A percentile compares a stretch with the other conserved stretches of the same genome.
phyloP scores from a whole-genome alignment of 2,797 vertebrate species.

The Streptopelia turtur region DNA sequence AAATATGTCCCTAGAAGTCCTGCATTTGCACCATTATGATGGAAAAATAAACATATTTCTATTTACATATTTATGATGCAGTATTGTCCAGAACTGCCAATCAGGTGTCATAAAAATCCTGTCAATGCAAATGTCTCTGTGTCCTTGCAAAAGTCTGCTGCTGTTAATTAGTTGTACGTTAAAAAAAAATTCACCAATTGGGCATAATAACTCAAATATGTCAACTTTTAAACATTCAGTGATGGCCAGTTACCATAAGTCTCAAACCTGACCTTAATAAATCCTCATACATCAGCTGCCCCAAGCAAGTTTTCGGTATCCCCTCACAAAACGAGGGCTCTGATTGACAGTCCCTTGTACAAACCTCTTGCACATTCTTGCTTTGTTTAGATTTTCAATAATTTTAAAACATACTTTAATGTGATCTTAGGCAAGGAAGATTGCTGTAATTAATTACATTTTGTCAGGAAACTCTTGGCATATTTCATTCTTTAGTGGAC shows the following conservation, averaged over 20 bases:
- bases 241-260: neutral
- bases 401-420: neutral
- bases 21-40: neutral
- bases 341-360: neutral
- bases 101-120: neutral
- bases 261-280: neutral
- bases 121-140: neutral
- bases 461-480: neutral
- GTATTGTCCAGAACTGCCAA: neutral
- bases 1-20: neutral
- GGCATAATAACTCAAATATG: neutral
- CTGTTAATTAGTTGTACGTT: neutral
- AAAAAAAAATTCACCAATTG: neutral
- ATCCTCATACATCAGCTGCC: neutral
- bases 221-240: neutral
- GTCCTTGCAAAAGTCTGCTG: neutral
- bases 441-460: neutral
- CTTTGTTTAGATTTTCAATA: neutral
- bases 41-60: neutral
- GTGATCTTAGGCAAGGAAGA: neutral
- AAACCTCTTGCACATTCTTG: neutral
- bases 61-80: slow-evolving; percentile 7
- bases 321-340: neutral
- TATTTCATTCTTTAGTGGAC: neutral
- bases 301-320: neutral